Percentiles rank a stretch among this genome's conserved stretches.
phyloP scores from a whole-genome alignment of 2,113 vertebrate species.

The Isichthys henryi region DNA sequence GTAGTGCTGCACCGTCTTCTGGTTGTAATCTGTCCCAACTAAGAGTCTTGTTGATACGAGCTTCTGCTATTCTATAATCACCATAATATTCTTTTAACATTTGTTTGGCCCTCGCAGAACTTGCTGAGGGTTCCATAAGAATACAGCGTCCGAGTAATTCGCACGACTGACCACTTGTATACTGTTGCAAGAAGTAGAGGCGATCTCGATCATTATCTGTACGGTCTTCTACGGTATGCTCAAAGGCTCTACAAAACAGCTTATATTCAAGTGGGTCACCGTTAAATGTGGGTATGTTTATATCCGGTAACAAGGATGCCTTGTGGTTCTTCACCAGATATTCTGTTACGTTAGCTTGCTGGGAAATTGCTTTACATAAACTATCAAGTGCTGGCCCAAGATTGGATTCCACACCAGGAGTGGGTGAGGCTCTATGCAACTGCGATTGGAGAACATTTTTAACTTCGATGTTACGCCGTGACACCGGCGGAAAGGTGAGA shows the following conservation, averaged over 20 bases:
- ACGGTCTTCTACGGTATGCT: neutral
- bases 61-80: neutral
- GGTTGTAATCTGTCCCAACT: neutral
- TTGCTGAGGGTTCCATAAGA: neutral
- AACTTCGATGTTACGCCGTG: neutral
- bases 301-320: neutral
- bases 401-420: no score
- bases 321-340: neutral
- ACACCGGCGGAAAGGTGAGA: neutral
- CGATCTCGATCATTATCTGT: neutral
- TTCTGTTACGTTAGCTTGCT: neutral
- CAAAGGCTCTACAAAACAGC: neutral
- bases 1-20: neutral
- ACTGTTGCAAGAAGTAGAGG: neutral
- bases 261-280: neutral
- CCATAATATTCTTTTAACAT: neutral
- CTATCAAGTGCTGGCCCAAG: no score
- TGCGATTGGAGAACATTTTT: no score
- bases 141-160: neutral
- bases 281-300: neutral
- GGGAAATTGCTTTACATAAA: neutral
- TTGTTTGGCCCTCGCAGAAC: neutral
- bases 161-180: neutral
- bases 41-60: neutral
- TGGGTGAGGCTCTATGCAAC: no score